Conservation (phyloP, 1,140 invertebrate species). For the Ladona fulva region DNA sequence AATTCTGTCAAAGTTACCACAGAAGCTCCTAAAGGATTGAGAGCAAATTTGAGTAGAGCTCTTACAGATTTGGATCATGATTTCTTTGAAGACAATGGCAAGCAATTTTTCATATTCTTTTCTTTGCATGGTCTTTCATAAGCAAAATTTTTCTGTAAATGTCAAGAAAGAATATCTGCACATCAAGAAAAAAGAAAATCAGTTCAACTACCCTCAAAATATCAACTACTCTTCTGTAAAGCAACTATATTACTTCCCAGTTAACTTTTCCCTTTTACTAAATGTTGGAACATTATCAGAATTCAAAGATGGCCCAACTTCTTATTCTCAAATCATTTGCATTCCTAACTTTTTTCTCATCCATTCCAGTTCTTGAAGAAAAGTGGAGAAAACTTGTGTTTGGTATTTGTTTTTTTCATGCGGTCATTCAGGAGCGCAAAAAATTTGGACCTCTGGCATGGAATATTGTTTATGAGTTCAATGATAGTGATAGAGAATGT, state of each 20-base stretch:
- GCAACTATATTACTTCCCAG: too few species aligned
- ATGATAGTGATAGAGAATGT: constrained; percentile 78
- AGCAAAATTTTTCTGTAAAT: not conserved
- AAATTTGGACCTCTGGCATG: constrained; percentile 85
- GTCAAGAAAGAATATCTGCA: constrained; percentile 13
- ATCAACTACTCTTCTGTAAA: too few species aligned
- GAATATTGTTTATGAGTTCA: constrained; percentile 88
- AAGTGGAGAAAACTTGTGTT: constrained; percentile 71
- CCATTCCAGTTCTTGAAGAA: constrained; percentile 48
- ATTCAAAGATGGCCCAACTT: too few species aligned
- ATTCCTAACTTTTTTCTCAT: not conserved
- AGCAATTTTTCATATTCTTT: constrained; percentile 24
- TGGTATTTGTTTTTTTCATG: constrained; percentile 74
- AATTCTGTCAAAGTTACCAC: constrained; percentile 90
- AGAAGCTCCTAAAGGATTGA: constrained; percentile 79
- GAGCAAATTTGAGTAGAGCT: constrained; percentile 65
- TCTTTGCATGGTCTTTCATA: constrained; percentile 12
- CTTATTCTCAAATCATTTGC: not conserved
- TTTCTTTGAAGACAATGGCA: constrained; percentile 73
- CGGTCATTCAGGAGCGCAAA: constrained; percentile 76
- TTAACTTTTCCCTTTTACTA: too few species aligned
- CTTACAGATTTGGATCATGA: constrained; percentile 66
- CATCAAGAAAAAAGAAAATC: not conserved
- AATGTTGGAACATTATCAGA: too few species aligned
- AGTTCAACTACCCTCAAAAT: too few species aligned